Evolutionary conservation across 2,797 vertebrate genomes (phyloP).

Genomic region (Protonibea diacanthus): DNA sequence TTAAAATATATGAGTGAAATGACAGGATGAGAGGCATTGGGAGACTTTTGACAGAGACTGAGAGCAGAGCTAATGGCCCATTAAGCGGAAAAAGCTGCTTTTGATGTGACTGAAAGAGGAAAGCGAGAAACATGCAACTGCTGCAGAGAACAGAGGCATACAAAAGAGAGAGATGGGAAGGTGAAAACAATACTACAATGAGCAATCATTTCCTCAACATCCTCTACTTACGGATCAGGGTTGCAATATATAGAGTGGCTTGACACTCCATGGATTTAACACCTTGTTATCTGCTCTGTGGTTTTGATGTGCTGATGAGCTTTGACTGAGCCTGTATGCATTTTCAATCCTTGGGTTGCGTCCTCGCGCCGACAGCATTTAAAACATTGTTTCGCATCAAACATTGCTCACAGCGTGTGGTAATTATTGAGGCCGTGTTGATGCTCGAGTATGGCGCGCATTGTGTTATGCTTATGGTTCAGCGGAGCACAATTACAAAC

Average conservation of each 20-base stretch:
- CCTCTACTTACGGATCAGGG: slow-evolving; percentile 42
- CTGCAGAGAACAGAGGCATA: slow-evolving; percentile 31
- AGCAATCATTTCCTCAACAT: slow-evolving; percentile 61
- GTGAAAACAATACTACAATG: slow-evolving; percentile 58
- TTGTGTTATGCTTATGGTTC: slow-evolving; percentile 1
- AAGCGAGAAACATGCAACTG: slow-evolving; percentile 37
- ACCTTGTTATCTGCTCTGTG: slow-evolving; percentile 40
- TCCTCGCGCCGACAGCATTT: slow-evolving; percentile 17
- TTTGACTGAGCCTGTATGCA: slow-evolving; percentile 12
- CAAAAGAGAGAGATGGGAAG: slow-evolving; percentile 11
- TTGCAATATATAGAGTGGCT: slow-evolving; percentile 34
- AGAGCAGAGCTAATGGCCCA: slow-evolving; percentile 74
- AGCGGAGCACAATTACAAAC: background rate
- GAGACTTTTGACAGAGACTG: slow-evolving; percentile 64
- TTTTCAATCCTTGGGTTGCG: background rate
- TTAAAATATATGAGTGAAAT: slow-evolving; percentile 54
- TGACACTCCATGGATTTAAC: slow-evolving; percentile 33
- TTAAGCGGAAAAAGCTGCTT: slow-evolving; percentile 66
- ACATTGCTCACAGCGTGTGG: slow-evolving; percentile 23
- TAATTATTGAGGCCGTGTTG: slow-evolving; percentile 43
- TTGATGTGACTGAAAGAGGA: slow-evolving; percentile 62
- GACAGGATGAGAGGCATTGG: slow-evolving; percentile 47
- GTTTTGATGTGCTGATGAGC: slow-evolving; percentile 55
- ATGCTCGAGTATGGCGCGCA: background rate
- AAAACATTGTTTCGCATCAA: slow-evolving; percentile 28